Conservation (phyloP, 1,140 invertebrate genomes). For the Papilio aristodemus region DNA sequence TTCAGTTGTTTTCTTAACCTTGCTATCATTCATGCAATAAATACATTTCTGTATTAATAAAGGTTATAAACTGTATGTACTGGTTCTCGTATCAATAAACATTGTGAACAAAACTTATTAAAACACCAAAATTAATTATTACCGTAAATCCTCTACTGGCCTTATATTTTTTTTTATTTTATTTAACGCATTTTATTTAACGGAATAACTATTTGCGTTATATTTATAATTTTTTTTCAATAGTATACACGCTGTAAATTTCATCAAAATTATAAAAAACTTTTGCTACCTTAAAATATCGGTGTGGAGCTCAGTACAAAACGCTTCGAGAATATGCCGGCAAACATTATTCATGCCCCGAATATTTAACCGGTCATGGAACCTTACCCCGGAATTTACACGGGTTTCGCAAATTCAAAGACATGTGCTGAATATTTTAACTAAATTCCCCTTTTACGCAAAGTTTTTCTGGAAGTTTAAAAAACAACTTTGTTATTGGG, state of each 20-base stretch:
- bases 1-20: not conserved
- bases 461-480: not conserved
- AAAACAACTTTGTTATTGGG: conserved; percentile 10
- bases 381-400: conserved; percentile 21
- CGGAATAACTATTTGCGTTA: too few species aligned
- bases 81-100: not conserved
- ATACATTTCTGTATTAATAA: not conserved
- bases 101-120: too few species aligned
- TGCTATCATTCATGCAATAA: not conserved
- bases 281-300: conserved; percentile 8
- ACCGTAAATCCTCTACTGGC: too few species aligned
- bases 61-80: not conserved
- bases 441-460: conserved; percentile 7
- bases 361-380: conserved; percentile 30
- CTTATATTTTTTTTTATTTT: too few species aligned
- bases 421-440: conserved; percentile 24
- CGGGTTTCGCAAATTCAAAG: conserved; percentile 22
- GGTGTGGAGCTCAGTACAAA: conserved; percentile 9
- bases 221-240: too few species aligned
- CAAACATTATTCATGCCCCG: conserved; percentile 27
- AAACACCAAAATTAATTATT: too few species aligned
- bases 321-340: conserved; percentile 24
- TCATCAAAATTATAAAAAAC: not conserved
- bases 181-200: too few species aligned
- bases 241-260: not conserved